These are phyloP conservation scores for Sicus ferrugineus DNA, from an alignment of 2,888 invertebrate species.

Conservation along the genomic window DNA sequence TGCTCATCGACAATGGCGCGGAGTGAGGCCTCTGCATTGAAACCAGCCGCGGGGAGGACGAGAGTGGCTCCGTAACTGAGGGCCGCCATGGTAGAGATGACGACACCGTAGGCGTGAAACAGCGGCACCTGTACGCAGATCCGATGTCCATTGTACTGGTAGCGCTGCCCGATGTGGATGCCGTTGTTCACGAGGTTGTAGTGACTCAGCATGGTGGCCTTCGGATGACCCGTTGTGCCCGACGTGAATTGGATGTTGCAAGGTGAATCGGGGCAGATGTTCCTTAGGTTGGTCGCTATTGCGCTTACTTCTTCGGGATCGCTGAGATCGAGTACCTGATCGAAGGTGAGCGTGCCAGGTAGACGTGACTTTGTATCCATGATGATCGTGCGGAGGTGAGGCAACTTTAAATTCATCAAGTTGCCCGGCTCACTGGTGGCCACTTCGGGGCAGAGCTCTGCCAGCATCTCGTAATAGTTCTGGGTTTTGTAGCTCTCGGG, in stretches of 20 bases:
- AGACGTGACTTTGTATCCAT: constrained; percentile 65
- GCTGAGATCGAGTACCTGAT: constrained; percentile 62
- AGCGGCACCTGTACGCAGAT: constrained; percentile 76
- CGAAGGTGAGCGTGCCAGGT: constrained; percentile 62
- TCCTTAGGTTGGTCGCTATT: constrained; percentile 63
- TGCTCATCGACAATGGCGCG: constrained; percentile 73
- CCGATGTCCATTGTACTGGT: constrained; percentile 62
- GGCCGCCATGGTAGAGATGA: constrained; percentile 69
- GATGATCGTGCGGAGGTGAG: constrained; percentile 69
- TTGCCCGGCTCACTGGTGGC: constrained; percentile 62
- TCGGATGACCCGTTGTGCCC: constrained; percentile 80
- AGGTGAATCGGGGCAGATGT: constrained; percentile 72
- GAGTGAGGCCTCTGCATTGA: constrained; percentile 71
- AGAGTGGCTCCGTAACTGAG: constrained; percentile 71
- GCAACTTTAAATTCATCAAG: constrained; percentile 64
- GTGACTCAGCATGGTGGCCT: constrained; percentile 78
- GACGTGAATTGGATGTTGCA: constrained; percentile 87
- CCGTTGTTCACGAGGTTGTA: constrained; percentile 80
- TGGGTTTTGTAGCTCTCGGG: constrained; percentile 71
- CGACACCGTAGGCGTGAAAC: constrained; percentile 83
- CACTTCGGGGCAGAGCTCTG: constrained; percentile 70
- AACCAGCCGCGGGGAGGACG: constrained; percentile 70
- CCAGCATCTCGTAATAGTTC: constrained; percentile 74
- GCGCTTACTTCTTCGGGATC: constrained; percentile 43
- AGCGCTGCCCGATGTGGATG: constrained; percentile 69